phyloP scores from a whole-genome alignment of 2,888 invertebrate species.

The Hetaerina titia region DNA sequence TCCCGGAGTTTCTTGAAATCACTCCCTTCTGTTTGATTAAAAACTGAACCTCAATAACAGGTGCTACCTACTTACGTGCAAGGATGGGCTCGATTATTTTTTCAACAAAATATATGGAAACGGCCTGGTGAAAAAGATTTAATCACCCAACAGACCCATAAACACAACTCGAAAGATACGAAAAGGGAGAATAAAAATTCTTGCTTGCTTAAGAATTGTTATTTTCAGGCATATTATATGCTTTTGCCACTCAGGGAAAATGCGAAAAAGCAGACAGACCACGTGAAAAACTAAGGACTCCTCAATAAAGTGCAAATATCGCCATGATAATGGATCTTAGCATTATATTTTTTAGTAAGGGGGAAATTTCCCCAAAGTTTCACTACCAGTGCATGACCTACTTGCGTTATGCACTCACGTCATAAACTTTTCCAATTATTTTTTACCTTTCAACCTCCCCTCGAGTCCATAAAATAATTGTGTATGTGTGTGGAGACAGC shows the following conservation, averaged over 20 bases:
- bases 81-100: too few relatives aligned
- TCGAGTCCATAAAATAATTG: neutral
- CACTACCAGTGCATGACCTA: neutral
- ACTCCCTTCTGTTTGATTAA: too few relatives aligned
- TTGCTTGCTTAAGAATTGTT: neutral
- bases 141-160: neutral
- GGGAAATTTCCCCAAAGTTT: neutral
- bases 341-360: neutral
- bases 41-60: too few relatives aligned
- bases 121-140: neutral
- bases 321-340: neutral
- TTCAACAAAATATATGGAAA: too few relatives aligned
- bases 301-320: neutral
- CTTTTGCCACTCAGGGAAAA: neutral
- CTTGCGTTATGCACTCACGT: neutral
- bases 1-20: too few relatives aligned
- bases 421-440: neutral
- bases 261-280: neutral
- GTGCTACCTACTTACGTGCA: too few relatives aligned
- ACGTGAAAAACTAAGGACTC: neutral
- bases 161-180: neutral
- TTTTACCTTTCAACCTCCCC: neutral
- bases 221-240: neutral
- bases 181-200: neutral
- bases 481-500: neutral